These are phyloP conservation scores for Pterois miles DNA, from an alignment of 2,797 vertebrate species.

Conservation along the genomic window DNA sequence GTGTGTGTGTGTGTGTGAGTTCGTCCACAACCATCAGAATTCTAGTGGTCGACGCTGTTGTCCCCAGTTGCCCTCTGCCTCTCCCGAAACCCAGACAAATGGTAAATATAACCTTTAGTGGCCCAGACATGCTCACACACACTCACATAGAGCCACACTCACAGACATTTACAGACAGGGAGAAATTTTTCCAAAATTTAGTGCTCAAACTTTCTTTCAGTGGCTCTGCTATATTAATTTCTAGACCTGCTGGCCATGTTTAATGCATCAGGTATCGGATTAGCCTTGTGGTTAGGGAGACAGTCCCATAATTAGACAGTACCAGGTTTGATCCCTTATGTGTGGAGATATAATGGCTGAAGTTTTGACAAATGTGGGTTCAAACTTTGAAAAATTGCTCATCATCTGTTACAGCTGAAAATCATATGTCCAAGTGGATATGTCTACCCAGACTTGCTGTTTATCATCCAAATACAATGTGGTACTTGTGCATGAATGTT, in stretches of 20 bases:
- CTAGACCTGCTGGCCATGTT: slow-evolving; percentile 52
- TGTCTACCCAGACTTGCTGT: neutral
- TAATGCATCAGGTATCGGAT: slow-evolving; percentile 58
- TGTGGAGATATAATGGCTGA: slow-evolving; percentile 37
- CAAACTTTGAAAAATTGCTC: slow-evolving; percentile 38
- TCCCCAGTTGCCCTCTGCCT: slow-evolving; percentile 48
- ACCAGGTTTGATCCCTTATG: slow-evolving; percentile 51
- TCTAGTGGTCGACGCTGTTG: slow-evolving; percentile 20
- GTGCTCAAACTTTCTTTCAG: slow-evolving; percentile 28
- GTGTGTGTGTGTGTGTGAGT: slow-evolving; percentile 5
- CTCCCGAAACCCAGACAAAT: slow-evolving; percentile 64
- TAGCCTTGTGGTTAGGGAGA: slow-evolving; percentile 52
- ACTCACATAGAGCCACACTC: slow-evolving; percentile 1
- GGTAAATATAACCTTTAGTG: slow-evolving; percentile 77
- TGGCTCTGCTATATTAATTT: slow-evolving; percentile 35
- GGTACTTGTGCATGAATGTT: neutral
- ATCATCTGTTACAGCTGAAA: neutral
- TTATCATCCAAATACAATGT: neutral
- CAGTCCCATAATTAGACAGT: slow-evolving; percentile 49
- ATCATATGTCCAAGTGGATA: neutral
- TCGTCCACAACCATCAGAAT: slow-evolving; percentile 55
- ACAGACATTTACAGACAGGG: slow-evolving; percentile 21
- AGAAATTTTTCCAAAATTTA: slow-evolving; percentile 25
- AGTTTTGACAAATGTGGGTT: slow-evolving; percentile 38
- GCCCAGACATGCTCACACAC: slow-evolving; percentile 52